Evolutionary conservation across 2,113 vertebrate genomes (phyloP).

Genomic region (Esox niger): DNA sequence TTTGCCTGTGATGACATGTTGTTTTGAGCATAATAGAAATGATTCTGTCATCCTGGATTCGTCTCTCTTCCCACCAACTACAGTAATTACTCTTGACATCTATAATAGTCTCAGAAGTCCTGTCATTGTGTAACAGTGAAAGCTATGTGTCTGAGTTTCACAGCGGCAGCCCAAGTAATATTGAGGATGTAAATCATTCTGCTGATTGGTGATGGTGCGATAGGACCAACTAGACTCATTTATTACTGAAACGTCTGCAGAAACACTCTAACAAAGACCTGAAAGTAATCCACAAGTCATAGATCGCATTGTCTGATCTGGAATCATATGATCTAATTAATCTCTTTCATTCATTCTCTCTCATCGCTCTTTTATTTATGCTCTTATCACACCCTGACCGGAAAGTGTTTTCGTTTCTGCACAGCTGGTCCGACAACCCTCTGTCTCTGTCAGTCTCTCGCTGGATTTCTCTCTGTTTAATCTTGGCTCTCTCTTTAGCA

Average conservation of each 20-base stretch:
- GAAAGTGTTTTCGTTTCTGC: neutral
- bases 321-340: no score
- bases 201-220: constrained; percentile 3
- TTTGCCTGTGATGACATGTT: constrained; percentile 44
- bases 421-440: neutral
- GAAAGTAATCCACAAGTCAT: no score
- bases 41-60: constrained; percentile 48
- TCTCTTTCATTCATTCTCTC: no score
- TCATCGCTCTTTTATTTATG: constrained; percentile 18
- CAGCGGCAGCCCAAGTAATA: neutral
- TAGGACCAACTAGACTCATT: constrained; percentile 24
- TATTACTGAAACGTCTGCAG: constrained; percentile 9
- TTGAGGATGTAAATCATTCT: neutral
- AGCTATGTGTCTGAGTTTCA: constrained; percentile 34
- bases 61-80: constrained; percentile 51
- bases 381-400: constrained; percentile 23
- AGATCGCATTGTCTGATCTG: no score
- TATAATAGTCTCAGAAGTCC: constrained; percentile 48
- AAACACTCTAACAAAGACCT: neutral
- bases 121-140: constrained; percentile 35
- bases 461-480: constrained; percentile 2
- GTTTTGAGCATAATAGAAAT: constrained; percentile 38
- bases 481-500: no score
- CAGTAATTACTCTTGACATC: constrained; percentile 53
- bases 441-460: no score